Evolutionary conservation across 2,113 vertebrate species (phyloP).

Genomic region (Mola mola): DNA sequence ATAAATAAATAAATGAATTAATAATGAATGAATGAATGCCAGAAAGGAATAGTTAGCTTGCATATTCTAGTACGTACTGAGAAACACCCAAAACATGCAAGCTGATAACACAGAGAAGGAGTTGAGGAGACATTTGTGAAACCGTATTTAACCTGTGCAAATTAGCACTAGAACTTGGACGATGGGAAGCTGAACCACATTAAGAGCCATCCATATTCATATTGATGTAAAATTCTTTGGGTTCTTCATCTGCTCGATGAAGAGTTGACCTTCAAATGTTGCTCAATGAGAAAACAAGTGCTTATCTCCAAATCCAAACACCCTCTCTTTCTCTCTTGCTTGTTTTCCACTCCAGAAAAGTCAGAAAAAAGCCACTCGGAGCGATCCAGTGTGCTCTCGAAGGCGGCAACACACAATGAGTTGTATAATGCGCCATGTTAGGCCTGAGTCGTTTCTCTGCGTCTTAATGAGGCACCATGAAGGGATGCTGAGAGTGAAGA

Average conservation of each 20-base stretch:
- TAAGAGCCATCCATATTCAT: constrained; percentile 57
- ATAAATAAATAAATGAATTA: constrained; percentile 14
- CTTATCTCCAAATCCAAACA: constrained; percentile 46
- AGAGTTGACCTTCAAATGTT: constrained; percentile 62
- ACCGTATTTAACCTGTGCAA: constrained; percentile 30
- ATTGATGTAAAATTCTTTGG: constrained; percentile 52
- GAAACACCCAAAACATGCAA: constrained; percentile 19
- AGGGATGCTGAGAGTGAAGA: constrained; percentile 65
- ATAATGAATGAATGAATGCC: too few relatives aligned
- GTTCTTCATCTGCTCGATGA: constrained; percentile 32
- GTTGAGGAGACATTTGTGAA: constrained; percentile 22
- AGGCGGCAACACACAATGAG: constrained; percentile 36
- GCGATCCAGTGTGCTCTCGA: constrained; percentile 28
- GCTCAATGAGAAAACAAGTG: constrained; percentile 50
- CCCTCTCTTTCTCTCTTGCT: background rate
- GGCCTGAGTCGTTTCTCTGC: constrained; percentile 60
- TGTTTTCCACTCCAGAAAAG: constrained; percentile 14
- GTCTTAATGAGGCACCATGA: constrained; percentile 76
- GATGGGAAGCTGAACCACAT: constrained; percentile 41
- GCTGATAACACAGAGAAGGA: constrained; percentile 6
- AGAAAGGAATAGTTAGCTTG: constrained; percentile 10
- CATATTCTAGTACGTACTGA: constrained; percentile 26
- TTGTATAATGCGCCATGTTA: constrained; percentile 27
- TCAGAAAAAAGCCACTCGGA: constrained; percentile 36
- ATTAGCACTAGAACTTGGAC: constrained; percentile 25